Evolutionary conservation across 2,888 invertebrate genomes (phyloP).

Genomic region (Microctonus hyperodae): DNA sequence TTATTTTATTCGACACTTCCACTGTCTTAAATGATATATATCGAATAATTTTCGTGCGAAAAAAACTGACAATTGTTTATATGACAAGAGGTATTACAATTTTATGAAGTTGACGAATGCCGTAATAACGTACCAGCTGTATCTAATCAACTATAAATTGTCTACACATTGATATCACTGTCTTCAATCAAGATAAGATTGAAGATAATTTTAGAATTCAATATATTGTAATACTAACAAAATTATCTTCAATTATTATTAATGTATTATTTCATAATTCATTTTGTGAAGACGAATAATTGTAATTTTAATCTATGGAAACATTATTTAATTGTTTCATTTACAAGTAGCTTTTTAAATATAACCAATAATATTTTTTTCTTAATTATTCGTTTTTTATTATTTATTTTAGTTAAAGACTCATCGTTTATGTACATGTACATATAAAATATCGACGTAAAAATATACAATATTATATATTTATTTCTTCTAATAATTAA

Average conservation of each 20-base stretch:
- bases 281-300: not conserved
- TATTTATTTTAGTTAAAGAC: no score
- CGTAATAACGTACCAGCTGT: not conserved
- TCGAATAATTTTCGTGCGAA: not conserved
- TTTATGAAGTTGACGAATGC: not conserved
- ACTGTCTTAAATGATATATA: not conserved
- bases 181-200: not conserved
- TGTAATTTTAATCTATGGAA: not conserved
- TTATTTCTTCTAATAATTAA: no score
- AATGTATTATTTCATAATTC: not conserved
- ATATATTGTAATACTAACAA: not conserved
- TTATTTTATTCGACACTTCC: not conserved
- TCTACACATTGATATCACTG: slow-evolving; percentile 16
- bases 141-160: slow-evolving; percentile 13
- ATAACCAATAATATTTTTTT: no score
- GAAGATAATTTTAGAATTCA: slow-evolving; percentile 1
- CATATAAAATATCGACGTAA: no score
- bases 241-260: not conserved
- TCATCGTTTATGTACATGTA: no score
- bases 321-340: not conserved
- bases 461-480: no score
- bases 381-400: no score
- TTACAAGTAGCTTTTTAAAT: no score
- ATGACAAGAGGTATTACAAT: not conserved
- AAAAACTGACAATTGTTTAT: not conserved